These are phyloP conservation scores for Harpagoxenus sublaevis DNA, from an alignment of 2,888 invertebrate genomes.

Conservation along the genomic window DNA sequence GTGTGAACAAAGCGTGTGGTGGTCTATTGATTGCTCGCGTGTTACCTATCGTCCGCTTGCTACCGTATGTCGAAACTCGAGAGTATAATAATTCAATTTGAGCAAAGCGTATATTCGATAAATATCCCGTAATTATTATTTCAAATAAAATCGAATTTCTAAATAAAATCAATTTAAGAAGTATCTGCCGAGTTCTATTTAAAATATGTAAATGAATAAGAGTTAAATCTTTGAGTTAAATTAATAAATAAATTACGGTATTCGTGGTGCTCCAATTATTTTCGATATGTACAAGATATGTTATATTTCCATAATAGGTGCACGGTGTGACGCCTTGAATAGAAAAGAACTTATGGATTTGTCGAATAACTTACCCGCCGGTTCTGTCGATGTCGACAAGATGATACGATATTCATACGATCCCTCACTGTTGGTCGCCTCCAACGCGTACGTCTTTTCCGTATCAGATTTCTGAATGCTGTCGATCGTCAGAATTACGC, in stretches of 20 bases:
- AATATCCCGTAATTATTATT: neutral
- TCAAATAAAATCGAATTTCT: neutral
- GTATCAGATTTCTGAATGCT: slow-evolving; percentile 92
- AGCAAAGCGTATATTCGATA: neutral
- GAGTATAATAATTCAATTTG: slow-evolving; percentile 5
- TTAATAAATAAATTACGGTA: neutral
- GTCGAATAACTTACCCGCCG: slow-evolving; percentile 86
- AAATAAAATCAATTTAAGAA: neutral
- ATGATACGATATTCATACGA: slow-evolving; percentile 89
- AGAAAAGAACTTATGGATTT: slow-evolving; percentile 27
- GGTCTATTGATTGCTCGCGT: slow-evolving; percentile 34
- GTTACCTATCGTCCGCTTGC: slow-evolving; percentile 15
- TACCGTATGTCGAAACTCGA: neutral
- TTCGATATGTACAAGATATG: slow-evolving; percentile 24
- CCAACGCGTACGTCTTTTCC: slow-evolving; percentile 90
- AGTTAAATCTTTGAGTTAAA: neutral
- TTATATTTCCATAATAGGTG: slow-evolving; percentile 18
- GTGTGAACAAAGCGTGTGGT: slow-evolving; percentile 43
- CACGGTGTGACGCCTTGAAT: slow-evolving; percentile 22
- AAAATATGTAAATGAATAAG: neutral
- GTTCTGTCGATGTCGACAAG: slow-evolving; percentile 90
- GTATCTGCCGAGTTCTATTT: neutral
- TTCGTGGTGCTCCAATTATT: neutral
- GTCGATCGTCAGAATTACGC: slow-evolving; percentile 90
- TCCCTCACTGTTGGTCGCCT: slow-evolving; percentile 91